These are phyloP conservation scores for Jordanella pulchra DNA, from an alignment of 2,797 vertebrate species.

Conservation along the genomic window DNA sequence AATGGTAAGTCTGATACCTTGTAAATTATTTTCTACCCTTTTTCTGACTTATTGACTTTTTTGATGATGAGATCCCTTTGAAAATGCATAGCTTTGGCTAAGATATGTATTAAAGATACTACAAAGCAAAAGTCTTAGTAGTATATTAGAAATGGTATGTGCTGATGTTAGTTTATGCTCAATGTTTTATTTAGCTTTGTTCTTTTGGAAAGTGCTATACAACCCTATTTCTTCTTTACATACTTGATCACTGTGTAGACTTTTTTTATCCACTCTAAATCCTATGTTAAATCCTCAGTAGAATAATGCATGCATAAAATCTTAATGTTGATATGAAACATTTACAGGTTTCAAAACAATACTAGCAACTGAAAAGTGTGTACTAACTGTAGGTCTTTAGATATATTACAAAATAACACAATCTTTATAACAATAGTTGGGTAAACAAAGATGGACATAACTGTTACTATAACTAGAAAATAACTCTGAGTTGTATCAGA, in stretches of 20 bases:
- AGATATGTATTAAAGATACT: too few relatives aligned
- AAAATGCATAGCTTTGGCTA: too few relatives aligned
- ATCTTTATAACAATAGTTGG: not conserved
- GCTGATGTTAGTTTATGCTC: too few relatives aligned
- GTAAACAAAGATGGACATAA: not conserved
- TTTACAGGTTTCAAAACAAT: not conserved
- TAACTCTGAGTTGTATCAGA: not conserved
- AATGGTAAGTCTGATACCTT: too few relatives aligned
- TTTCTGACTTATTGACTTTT: too few relatives aligned
- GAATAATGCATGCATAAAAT: not conserved
- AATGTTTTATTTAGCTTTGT: too few relatives aligned
- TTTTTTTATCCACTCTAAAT: not conserved
- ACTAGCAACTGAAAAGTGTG: not conserved
- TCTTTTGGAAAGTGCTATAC: not conserved
- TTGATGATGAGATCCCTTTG: too few relatives aligned
- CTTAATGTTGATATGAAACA: not conserved
- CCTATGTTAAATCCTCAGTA: not conserved
- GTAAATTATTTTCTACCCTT: too few relatives aligned
- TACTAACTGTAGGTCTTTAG: not conserved
- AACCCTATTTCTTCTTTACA: not conserved
- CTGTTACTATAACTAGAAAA: not conserved
- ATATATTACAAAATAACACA: not conserved
- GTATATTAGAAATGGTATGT: too few relatives aligned
- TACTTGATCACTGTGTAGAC: not conserved
- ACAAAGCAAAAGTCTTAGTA: too few relatives aligned